These are phyloP conservation scores for Metellina segmentata DNA, from an alignment of 2,888 invertebrate species.

Conservation along the genomic window DNA sequence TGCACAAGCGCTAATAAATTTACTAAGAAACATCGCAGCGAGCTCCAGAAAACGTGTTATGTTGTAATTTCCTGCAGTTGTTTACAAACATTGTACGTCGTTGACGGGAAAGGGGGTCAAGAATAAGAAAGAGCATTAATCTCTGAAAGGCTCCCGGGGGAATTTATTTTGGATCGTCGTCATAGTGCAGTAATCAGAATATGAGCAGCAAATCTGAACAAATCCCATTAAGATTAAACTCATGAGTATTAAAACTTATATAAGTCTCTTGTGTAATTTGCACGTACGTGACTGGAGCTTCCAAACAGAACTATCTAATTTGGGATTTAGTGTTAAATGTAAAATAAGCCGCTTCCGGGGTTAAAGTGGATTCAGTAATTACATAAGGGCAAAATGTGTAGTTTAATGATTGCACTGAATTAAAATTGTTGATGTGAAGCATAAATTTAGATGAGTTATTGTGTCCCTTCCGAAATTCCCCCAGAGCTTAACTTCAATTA, in stretches of 20 bases:
- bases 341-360: neutral
- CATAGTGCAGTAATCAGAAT: conserved; percentile 15
- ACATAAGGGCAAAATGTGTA: neutral
- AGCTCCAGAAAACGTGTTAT: neutral
- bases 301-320: conserved; percentile 1
- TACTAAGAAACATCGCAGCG: neutral
- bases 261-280: neutral
- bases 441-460: neutral
- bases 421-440: neutral
- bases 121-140: conserved; percentile 28
- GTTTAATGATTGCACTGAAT: neutral
- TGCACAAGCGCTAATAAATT: neutral
- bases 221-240: conserved; percentile 31
- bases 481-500: neutral
- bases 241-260: conserved; percentile 19
- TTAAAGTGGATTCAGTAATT: neutral
- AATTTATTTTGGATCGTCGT: neutral
- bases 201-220: neutral
- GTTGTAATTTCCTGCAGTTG: conserved; percentile 4
- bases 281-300: neutral
- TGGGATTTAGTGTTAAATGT: neutral
- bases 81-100: neutral
- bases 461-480: neutral
- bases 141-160: neutral
- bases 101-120: neutral